Percentiles rank a stretch among this genome's conserved stretches.
These are phyloP conservation scores for Pissodes strobi DNA, from an alignment of 1,140 invertebrate species.

Conservation along the genomic window DNA sequence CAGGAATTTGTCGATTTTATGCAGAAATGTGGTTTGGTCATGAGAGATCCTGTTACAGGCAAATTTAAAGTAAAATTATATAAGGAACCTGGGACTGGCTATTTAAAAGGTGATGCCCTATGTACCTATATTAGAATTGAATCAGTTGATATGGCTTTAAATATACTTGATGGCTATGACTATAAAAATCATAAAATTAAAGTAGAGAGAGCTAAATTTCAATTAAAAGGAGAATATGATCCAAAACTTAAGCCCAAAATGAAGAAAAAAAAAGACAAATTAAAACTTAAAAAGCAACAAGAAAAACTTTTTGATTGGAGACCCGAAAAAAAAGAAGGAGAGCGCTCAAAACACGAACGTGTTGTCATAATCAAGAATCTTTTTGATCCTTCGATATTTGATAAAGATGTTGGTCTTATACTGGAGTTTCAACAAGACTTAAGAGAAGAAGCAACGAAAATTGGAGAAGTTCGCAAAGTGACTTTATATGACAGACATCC, in stretches of 20 bases:
- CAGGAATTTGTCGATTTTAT: constrained; percentile 90
- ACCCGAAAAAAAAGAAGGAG: constrained; percentile 85
- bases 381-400: constrained; percentile 89
- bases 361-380: constrained; percentile 94
- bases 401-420: constrained; percentile 84
- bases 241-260: constrained; percentile 91
- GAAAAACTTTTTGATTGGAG: constrained; percentile 96
- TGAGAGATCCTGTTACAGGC: constrained; percentile 79
- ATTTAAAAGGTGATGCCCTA: constrained; percentile 93
- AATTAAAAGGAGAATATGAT: constrained; percentile 95
- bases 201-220: constrained; percentile 93
- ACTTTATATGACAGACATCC: constrained; percentile 91
- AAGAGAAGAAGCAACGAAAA: constrained; percentile 86
- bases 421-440: constrained; percentile 92
- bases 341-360: constrained; percentile 84
- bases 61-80: constrained; percentile 97
- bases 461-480: constrained; percentile 91
- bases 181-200: constrained; percentile 77
- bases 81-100: constrained; percentile 77
- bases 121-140: constrained; percentile 98
- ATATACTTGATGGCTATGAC: constrained; percentile 89
- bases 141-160: constrained; percentile 90
- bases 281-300: constrained; percentile 91
- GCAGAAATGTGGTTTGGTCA: constrained; percentile 95
- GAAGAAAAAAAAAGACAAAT: constrained; percentile 86